A percentile compares a stretch with the other conserved stretches of the same genome.
Conservation (phyloP, 1,140 invertebrate species). For the Teleogryllus occipitalis region DNA sequence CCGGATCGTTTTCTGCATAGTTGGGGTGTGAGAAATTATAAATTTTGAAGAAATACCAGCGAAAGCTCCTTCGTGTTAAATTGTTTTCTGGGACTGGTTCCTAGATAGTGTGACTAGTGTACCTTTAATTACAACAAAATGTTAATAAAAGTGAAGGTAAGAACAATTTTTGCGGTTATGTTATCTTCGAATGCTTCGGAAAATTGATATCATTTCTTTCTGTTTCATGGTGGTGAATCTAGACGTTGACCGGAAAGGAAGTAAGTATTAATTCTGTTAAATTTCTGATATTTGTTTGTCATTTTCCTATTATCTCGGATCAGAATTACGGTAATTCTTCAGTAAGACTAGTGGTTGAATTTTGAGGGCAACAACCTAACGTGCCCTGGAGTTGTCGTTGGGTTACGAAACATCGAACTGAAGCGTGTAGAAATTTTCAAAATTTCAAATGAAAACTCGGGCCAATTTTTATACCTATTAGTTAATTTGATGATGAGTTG, state of each 20-base stretch:
- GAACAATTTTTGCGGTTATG: too few species aligned
- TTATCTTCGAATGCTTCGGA: not conserved
- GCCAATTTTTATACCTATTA: too few species aligned
- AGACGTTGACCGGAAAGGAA: not conserved
- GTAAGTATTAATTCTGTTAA: not conserved
- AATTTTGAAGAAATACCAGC: too few species aligned
- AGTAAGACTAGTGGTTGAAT: not conserved
- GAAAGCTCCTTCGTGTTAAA: too few species aligned
- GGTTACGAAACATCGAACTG: not conserved
- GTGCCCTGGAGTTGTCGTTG: not conserved
- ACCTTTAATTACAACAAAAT: not conserved
- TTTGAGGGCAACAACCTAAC: not conserved
- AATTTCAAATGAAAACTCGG: too few species aligned
- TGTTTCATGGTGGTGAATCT: not conserved
- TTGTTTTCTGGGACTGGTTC: too few species aligned
- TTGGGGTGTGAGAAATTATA: too few species aligned
- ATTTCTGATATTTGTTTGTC: not conserved
- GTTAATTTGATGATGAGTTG: too few species aligned
- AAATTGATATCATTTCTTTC: not conserved
- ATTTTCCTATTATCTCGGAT: too few species aligned
- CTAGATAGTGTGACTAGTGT: too few species aligned
- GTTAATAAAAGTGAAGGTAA: not conserved
- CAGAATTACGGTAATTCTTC: too few species aligned
- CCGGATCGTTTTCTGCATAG: too few species aligned
- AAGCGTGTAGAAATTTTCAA: not conserved